A percentile compares a stretch with the other conserved stretches of the same genome.
Conservation (phyloP, 2,888 invertebrate genomes). For the Acheta domesticus region DNA sequence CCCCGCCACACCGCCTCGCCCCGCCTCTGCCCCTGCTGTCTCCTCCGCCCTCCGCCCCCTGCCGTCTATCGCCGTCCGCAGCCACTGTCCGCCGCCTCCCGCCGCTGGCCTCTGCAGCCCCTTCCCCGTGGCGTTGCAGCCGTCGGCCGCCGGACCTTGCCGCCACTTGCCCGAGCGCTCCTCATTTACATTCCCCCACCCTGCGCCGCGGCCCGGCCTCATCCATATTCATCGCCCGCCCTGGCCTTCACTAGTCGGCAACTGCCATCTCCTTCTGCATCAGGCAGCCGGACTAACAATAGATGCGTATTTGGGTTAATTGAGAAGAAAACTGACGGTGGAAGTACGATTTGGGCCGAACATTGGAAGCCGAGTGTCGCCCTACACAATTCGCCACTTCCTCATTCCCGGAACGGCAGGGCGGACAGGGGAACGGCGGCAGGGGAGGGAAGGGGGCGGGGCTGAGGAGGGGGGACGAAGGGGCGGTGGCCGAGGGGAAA, state of each 20-base stretch:
- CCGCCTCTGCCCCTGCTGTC: not conserved
- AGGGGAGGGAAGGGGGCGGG: no score
- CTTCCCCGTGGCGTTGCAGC: not conserved
- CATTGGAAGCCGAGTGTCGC: no score
- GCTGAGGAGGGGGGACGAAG: no score
- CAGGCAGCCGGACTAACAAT: not conserved
- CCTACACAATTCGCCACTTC: no score
- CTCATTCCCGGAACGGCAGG: no score
- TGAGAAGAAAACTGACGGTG: not conserved
- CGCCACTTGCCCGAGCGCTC: no score
- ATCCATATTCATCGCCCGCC: not conserved
- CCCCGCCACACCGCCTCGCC: not conserved
- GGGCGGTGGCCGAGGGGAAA: no score
- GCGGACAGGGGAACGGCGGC: no score
- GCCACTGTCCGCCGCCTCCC: not conserved
- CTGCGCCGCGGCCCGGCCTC: not conserved
- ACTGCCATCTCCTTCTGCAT: not conserved
- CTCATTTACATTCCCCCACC: not conserved
- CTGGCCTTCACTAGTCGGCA: no score
- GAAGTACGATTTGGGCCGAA: no score
- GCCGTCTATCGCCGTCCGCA: no score
- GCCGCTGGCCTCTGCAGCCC: not conserved
- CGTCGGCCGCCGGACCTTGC: not conserved
- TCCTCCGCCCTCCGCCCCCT: not conserved
- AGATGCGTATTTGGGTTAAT: conserved; percentile 1